Base-by-base conservation (phyloP, 2,888 invertebrate genomes). In the Notodonta ziczac region DNA sequence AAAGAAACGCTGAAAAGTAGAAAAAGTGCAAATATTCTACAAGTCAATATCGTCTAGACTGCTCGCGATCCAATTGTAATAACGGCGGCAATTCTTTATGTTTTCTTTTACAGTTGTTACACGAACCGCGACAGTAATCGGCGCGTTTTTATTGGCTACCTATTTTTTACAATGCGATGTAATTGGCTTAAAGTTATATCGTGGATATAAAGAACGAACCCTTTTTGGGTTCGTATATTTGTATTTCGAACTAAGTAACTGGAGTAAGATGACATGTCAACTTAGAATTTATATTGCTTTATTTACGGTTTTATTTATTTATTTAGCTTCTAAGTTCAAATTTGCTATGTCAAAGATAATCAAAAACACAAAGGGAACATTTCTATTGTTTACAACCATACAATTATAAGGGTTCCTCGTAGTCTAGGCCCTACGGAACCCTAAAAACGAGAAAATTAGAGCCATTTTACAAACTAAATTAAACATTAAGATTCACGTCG, bases 1-100 rank as follows among this genome's bases (percentile, higher is more conserved):
- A 46, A 42, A 46, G 46, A 46, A 46, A 46, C 13, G 13, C 46
- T 46, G 46, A 4, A n/a, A n/a, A 13, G 5, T 46, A n/a, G n/a
- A 46, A 46, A 16, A 50, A 32, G 52, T 35, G 2, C 52, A 58
- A 50, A 42, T 54, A 58, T 7, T 56, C 44, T 10, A 44, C 10
- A 48, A 58, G 35, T 58, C 53, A 59, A 67, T 60, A 63, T 60
- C 59, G 71, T 63, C 63, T 66, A 64, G 62, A 66, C 67, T 40
- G n/a, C n/a, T 54, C 40, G 46, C 35, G 52, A 60, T 66, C 54
- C 58, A 63, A 65, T 68, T 59, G 57, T 60, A 60, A 58, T 66
- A 71, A n/a, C 32, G 24, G 24, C 39, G 50, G 51, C 53, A 40
- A 58, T 39, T 52, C 56, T 65, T 67, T 59, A 68, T 57, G 60